Base-by-base conservation (phyloP, 2,888 invertebrate genomes). In the Noctuana brunneofusca region DNA sequence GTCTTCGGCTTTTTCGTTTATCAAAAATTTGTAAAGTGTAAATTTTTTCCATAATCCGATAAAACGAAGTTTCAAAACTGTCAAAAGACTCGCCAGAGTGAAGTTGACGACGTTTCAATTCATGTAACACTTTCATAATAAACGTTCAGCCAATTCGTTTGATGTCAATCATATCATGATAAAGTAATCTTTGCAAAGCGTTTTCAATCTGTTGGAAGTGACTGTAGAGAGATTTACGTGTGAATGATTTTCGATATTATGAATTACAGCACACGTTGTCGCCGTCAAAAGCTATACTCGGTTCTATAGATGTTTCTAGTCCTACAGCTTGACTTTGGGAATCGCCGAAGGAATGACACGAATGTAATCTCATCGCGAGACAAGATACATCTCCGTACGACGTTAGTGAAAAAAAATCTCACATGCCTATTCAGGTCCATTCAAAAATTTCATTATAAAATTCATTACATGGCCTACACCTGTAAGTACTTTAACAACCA, bases 21-120 rank as follows among this genome's bases (percentile, higher is more conserved):
- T 89, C 80, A 88, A 89, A 89, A 87, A 79, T 81, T 87, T 90
- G 89, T 89, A 89, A 89, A 89, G 84, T 90, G 90, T 90, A 89
- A 87, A 87, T 82, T 86, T 69, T 65, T 70, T 68, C 63, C 66
- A 65, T 59, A 64, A 65, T 64, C 58, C 63, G 69, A 84, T 18
- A 78, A 87, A 89, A 83, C 83, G 84, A 81, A 83, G 83, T 27
- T 81, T 84, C 81, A 87, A 72, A 86, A 85, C 80, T 83, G 83
- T 82, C 80, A 83, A 81, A 79, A 65, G 49, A 32, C 65, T 62
- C 66, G 68, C 72, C 72, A 74, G 77, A 75, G 74, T n/a, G n/a
- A n/a, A 8, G 74, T 69, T 71, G 69, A 69, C 66, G 65, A 76
- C 70, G 67, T 65, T 69, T 65, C 65, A 69, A 68, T 69, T 65